These are phyloP conservation scores for Coelopa frigida DNA, from an alignment of 1,140 invertebrate genomes.

Conservation along the genomic window DNA sequence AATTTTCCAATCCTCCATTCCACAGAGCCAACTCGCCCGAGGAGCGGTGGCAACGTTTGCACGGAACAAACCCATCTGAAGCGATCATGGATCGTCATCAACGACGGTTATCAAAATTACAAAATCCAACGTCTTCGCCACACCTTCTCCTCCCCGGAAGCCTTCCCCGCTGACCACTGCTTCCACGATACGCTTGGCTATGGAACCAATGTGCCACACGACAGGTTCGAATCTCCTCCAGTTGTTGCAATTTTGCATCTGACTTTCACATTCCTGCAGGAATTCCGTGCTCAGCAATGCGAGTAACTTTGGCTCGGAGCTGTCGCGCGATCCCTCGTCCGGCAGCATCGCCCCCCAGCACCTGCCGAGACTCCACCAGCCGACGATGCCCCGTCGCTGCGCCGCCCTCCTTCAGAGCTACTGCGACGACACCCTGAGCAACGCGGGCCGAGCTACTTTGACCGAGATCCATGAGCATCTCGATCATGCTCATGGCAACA, in stretches of 20 bases:
- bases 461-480: no score
- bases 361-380: no score
- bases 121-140: constrained; percentile 35
- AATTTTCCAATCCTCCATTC: background rate
- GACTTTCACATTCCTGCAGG: constrained; percentile 6
- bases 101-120: constrained; percentile 15
- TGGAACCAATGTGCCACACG: constrained; percentile 37
- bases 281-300: constrained; percentile 20
- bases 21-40: constrained; percentile 5
- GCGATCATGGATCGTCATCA: constrained; percentile 34
- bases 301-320: constrained; percentile 38
- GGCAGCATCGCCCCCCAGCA: constrained; percentile 2
- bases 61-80: constrained; percentile 40
- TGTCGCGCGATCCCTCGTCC: constrained; percentile 31
- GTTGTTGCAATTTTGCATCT: background rate
- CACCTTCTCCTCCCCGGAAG: constrained; percentile 38
- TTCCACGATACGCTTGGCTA: constrained; percentile 30
- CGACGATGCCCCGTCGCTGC: no score
- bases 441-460: no score
- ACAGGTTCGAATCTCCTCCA: constrained; percentile 11
- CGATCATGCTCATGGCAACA: no score
- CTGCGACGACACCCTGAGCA: no score
- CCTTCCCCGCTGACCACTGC: constrained; percentile 24
- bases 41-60: constrained; percentile 24
- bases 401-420: no score